Evolutionary conservation across 2,797 vertebrate genomes (phyloP).

Genomic region (Pangasius mekongensis): DNA sequence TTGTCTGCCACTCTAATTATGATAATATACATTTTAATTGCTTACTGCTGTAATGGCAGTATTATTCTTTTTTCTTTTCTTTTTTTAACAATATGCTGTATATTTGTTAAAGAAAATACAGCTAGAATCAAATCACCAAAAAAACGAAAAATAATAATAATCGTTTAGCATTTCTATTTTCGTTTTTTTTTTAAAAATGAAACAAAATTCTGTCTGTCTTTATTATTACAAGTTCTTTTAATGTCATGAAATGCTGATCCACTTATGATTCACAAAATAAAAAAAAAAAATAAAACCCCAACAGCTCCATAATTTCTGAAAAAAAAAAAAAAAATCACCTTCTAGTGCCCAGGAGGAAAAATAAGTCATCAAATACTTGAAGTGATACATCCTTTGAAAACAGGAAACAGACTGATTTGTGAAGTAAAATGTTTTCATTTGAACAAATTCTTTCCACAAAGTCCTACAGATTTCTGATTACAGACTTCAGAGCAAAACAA

Average conservation of each 20-base stretch:
- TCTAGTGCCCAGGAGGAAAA: neutral
- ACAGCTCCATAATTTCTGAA: neutral
- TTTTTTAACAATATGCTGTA: neutral
- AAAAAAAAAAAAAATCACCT: neutral
- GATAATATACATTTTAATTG: neutral
- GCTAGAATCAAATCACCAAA: neutral
- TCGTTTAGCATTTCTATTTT: neutral
- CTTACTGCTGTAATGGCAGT: neutral
- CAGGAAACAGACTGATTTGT: neutral
- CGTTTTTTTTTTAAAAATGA: neutral
- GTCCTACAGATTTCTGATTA: neutral
- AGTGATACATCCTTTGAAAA: neutral
- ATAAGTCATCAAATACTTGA: neutral
- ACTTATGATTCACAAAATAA: neutral
- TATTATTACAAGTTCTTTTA: slow-evolving; percentile 2
- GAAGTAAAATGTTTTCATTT: neutral
- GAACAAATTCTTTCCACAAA: slow-evolving; percentile 3
- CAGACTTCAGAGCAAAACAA: neutral
- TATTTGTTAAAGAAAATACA: neutral
- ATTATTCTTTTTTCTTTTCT: neutral
- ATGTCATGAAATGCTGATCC: neutral
- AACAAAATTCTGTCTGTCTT: neutral
- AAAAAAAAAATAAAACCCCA: neutral
- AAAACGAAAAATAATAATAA: too few species aligned
- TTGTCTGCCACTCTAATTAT: neutral